These are phyloP conservation scores for Heliocidaris tuberculata DNA, from an alignment of 35 echinoderm and acorn worm species.

Conservation along the genomic window DNA sequence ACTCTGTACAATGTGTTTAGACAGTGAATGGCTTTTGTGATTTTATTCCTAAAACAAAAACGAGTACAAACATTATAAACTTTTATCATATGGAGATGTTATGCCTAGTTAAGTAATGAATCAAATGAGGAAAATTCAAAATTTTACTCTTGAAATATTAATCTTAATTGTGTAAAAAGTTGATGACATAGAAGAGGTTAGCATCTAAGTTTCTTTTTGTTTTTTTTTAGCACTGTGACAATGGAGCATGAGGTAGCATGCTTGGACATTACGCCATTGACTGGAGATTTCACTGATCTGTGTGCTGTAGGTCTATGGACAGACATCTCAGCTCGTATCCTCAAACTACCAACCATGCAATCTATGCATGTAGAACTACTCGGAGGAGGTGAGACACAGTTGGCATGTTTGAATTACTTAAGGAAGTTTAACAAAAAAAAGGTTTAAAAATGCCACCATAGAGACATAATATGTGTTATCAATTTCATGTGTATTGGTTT, in stretches of 20 bases:
- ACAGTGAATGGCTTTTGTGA: too few relatives aligned
- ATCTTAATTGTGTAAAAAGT: too few relatives aligned
- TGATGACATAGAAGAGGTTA: too few relatives aligned
- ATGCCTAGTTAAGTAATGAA: too few relatives aligned
- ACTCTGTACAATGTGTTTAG: too few relatives aligned
- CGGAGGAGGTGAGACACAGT: slow-evolving; percentile 75
- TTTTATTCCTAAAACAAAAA: too few relatives aligned
- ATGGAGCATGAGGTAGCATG: slow-evolving; percentile 99
- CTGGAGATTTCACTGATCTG: slow-evolving; percentile 71
- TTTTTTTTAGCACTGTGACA: slow-evolving; percentile 62
- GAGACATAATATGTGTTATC: background rate
- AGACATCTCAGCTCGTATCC: slow-evolving; percentile 88
- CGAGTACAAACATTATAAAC: too few relatives aligned
- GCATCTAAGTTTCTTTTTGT: background rate
- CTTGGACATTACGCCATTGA: slow-evolving; percentile 83
- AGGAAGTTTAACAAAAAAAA: background rate
- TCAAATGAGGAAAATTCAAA: too few relatives aligned
- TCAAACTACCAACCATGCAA: slow-evolving; percentile 82
- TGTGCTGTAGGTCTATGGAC: slow-evolving; percentile 99
- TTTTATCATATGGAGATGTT: too few relatives aligned
- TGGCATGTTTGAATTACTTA: too few relatives aligned
- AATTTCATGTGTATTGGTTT: too few relatives aligned
- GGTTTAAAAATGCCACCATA: background rate
- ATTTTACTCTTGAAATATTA: too few relatives aligned
- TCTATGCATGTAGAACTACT: slow-evolving; percentile 85